Conservation (phyloP, 1,140 invertebrate species). For the Grapholita molesta region DNA sequence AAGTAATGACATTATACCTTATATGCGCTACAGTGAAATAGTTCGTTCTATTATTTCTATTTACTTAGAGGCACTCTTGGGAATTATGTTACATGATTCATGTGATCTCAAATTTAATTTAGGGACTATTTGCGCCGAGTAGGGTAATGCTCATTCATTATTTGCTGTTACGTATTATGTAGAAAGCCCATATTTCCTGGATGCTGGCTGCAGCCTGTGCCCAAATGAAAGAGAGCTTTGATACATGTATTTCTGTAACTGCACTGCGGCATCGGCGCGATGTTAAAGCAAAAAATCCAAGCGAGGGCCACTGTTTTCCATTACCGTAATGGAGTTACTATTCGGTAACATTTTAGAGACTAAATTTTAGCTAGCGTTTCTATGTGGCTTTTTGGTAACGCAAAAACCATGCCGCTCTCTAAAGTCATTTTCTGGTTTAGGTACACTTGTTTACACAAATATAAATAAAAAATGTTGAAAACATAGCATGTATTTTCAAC, state of each 20-base stretch:
- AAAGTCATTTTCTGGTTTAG: slow-evolving; percentile 1
- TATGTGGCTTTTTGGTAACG: slow-evolving; percentile 30
- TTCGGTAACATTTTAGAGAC: slow-evolving; percentile 55
- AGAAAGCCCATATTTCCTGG: slow-evolving; percentile 52
- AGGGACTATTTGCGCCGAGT: background rate
- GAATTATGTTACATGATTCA: background rate
- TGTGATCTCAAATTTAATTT: background rate
- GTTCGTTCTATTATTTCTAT: background rate
- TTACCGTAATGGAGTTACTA: slow-evolving; percentile 69
- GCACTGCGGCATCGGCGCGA: slow-evolving; percentile 58
- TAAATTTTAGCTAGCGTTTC: slow-evolving; percentile 40
- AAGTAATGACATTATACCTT: background rate
- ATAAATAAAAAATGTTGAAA: too few relatives aligned
- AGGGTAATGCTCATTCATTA: slow-evolving; percentile 30
- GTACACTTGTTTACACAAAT: background rate
- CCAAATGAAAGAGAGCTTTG: slow-evolving; percentile 62
- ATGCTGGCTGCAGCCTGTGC: slow-evolving; percentile 38
- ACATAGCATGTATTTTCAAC: too few relatives aligned
- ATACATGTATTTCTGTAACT: slow-evolving; percentile 69
- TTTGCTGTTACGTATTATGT: slow-evolving; percentile 41
- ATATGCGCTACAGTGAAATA: background rate
- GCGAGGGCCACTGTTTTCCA: slow-evolving; percentile 64
- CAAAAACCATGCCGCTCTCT: slow-evolving; percentile 13
- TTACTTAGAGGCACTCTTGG: background rate
- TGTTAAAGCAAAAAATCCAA: slow-evolving; percentile 51